Evolutionary conservation across 2,113 vertebrate genomes (phyloP).

Genomic region (Aptenodytes forsteri): DNA sequence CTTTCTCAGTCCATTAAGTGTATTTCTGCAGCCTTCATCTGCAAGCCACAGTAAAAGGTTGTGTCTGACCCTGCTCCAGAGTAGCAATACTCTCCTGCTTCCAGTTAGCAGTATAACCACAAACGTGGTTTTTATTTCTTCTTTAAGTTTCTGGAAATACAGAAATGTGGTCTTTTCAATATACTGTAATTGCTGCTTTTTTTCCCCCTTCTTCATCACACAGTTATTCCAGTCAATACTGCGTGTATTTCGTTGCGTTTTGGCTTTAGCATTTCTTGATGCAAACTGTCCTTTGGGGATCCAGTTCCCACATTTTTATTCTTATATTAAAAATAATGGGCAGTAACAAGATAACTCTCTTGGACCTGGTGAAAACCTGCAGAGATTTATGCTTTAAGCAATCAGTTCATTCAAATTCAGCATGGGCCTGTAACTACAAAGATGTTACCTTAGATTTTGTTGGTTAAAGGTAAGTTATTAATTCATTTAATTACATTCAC

Average conservation of each 20-base stretch:
- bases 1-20: constrained; percentile 32
- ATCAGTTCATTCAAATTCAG: not conserved
- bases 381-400: not conserved
- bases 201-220: not conserved
- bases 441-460: not conserved
- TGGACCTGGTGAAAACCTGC: not conserved
- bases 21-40: not conserved
- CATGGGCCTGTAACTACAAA: not conserved
- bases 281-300: not conserved
- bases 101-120: constrained; percentile 39
- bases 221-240: not conserved
- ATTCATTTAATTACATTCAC: not conserved
- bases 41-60: constrained; percentile 45
- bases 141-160: constrained; percentile 36
- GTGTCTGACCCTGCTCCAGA: constrained; percentile 33
- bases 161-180: constrained; percentile 38
- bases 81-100: constrained; percentile 37
- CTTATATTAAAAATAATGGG: not conserved
- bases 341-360: not conserved
- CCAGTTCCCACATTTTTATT: not conserved
- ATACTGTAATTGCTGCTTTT: not conserved
- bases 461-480: not conserved
- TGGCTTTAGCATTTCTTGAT: not conserved
- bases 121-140: constrained; percentile 19
- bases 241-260: not conserved